Base-by-base conservation (phyloP, 2,797 vertebrate species). In the Chanos chanos region DNA sequence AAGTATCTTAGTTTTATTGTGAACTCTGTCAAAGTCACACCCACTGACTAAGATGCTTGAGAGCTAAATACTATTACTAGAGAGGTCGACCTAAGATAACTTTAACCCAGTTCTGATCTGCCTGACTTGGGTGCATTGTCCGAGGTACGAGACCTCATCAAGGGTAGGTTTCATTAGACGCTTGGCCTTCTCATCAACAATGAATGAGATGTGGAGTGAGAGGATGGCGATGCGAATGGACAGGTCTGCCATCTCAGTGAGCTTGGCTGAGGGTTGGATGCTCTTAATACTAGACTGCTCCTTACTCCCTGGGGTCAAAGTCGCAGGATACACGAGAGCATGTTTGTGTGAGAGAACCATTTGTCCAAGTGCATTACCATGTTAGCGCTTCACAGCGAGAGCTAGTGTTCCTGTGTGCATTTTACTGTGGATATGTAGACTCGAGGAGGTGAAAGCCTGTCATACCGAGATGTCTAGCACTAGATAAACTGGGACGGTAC, bases 101-200 rank as follows among this genome's bases (percentile, higher is more conserved):
- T n/a, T n/a, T n/a, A n/a, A n/a, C n/a, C n/a, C n/a, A n/a, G n/a
- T n/a, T n/a, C n/a, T n/a, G n/a, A n/a, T n/a, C n/a, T n/a, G n/a
- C n/a, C n/a, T n/a, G n/a, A n/a, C n/a, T n/a, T 13, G 13, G 21
- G 12, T 25, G 21, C 12, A 25, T n/a, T n/a, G 27, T 27, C 43
- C 15, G 21, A 9, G 15, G 30, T 15, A 7, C 27, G n/a, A 34
- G 37, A 15, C 4, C 22, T 61, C 19, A 21, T 27, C 48, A 25
- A 16, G n/a, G 15, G 13, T 15, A 12, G 18, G 40, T 39, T 47
- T 48, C 10, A 40, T 45, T 53, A 9, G 41, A 18, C 39, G 30
- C n/a, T 6, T 30, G 8, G 9, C 48, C 47, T 33, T 49, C 21
- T 45, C 22, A 39, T 71, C 58, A 54, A 53, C 66, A 45, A 71